Conservation (phyloP, 2,797 vertebrate species). For the Mionectes olivaceus region DNA sequence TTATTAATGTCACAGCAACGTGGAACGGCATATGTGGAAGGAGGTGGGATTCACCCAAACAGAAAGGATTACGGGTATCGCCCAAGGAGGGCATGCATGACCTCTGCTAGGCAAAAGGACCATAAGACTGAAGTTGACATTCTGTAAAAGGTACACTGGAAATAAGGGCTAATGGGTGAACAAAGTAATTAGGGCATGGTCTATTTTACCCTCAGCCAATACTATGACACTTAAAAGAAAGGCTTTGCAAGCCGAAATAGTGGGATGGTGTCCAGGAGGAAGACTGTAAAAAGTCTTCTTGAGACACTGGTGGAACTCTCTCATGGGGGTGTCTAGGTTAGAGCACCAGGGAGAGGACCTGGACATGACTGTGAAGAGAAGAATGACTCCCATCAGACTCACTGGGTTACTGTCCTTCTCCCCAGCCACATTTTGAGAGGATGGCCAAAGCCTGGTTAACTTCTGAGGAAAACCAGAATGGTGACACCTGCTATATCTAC, state of each 20-base stretch:
- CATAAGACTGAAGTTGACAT: neutral
- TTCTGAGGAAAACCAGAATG: neutral
- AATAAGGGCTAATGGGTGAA: neutral
- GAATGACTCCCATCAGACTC: neutral
- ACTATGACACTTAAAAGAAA: neutral
- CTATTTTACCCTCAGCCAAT: neutral
- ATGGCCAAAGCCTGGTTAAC: neutral
- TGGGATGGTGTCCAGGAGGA: neutral
- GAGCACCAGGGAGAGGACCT: neutral
- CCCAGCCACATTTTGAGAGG: neutral
- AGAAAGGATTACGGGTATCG: neutral
- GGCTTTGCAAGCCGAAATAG: neutral
- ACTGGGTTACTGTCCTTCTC: neutral
- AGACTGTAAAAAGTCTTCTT: neutral
- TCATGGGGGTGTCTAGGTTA: neutral
- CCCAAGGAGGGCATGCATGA: neutral
- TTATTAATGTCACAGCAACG: fast-evolving
- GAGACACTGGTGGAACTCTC: neutral
- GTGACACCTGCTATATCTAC: neutral
- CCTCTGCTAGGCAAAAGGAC: neutral
- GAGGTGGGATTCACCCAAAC: neutral
- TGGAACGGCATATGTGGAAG: fast-evolving
- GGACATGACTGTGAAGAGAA: neutral
- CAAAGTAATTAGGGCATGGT: neutral
- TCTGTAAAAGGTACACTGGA: neutral